Evolutionary conservation across 2,797 vertebrate genomes (phyloP), one percentile per base, ranked within the genome.

Genomic region (Gallinago stenura): DNA sequence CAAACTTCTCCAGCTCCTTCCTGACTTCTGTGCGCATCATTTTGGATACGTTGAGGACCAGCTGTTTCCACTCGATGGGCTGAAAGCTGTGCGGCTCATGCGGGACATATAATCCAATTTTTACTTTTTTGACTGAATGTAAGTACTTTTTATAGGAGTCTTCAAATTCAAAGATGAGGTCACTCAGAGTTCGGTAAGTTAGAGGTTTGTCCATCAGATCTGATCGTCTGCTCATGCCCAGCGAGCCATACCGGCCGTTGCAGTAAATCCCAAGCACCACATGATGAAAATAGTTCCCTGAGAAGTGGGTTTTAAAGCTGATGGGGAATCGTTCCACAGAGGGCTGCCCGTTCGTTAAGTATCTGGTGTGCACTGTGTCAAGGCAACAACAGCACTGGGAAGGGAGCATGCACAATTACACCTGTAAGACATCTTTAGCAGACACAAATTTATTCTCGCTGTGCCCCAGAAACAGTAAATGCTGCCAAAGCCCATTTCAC

Each of bases 301-400:
- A 99, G 97, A 99, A 99, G 96, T 99, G 99, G 64, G 99, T 99
- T 98, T 99, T 99, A 97, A 99, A 99, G 98, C 99, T 99, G 98
- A 99, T 99, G 96, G 99, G 99, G 97, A 99, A 99, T 35, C 99
- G 98, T 97, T 99, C 99, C 6, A 99, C 98, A 0, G 99, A 98
- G 56, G 98, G 98, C 93, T 99, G 98, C 46, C 99, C 99, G 0
- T 99, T 99, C 31, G 99, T 99, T 97, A 99, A 97, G 97, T 99
- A 99, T 97, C 99, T 99, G 97, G 75, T 21, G 65, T 1, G 30
- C 12, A 28, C 45, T 7, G 19, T 1, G 71, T 98, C 95, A 98
- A 98, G 98, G 98, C 94, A 96, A 92, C 56, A 94, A 78, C 2
- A 0, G 56, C 15, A 2, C 39, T 81, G 61, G 56, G 51, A 87